Percentiles rank a stretch among this genome's conserved stretches.
phyloP scores from a whole-genome alignment of 1,140 invertebrate species.

The Drosophila tristis region DNA sequence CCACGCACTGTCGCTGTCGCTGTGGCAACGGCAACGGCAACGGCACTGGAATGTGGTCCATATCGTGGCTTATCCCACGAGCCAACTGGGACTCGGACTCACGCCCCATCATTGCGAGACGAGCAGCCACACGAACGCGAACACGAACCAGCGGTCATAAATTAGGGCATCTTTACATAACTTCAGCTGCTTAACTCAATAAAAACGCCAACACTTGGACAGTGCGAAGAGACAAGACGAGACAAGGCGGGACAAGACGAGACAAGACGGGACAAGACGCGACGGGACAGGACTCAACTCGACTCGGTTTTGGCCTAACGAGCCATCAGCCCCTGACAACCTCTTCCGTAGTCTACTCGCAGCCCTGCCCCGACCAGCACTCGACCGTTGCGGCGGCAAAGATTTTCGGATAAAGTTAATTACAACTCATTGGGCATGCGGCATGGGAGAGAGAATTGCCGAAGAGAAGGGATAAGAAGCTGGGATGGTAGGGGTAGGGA shows the following conservation, averaged over 20 bases:
- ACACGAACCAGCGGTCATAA: constrained; percentile 47
- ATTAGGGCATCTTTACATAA: constrained; percentile 71
- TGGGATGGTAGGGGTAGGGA: no score
- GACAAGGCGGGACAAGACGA: neutral
- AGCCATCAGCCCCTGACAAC: constrained; percentile 20
- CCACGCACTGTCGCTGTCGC: no score
- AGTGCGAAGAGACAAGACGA: constrained; percentile 16
- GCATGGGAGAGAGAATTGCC: neutral
- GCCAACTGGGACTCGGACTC: no score
- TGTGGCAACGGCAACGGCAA: no score
- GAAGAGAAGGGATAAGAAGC: no score
- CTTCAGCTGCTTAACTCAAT: constrained; percentile 80
- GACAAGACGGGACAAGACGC: neutral
- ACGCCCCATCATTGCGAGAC: no score
- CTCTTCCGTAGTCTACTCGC: constrained; percentile 1
- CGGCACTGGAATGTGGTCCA: no score
- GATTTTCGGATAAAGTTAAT: constrained; percentile 84
- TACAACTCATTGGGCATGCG: constrained; percentile 80
- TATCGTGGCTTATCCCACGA: no score
- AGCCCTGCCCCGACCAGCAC: constrained; percentile 4
- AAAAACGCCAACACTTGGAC: constrained; percentile 62
- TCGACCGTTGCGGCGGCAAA: constrained; percentile 55
- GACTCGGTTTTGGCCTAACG: constrained; percentile 13
- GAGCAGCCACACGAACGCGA: neutral
- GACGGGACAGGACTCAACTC: no score